Conservation (phyloP, 2,113 vertebrate genomes). For the Chaetorhynchus papuensis region DNA sequence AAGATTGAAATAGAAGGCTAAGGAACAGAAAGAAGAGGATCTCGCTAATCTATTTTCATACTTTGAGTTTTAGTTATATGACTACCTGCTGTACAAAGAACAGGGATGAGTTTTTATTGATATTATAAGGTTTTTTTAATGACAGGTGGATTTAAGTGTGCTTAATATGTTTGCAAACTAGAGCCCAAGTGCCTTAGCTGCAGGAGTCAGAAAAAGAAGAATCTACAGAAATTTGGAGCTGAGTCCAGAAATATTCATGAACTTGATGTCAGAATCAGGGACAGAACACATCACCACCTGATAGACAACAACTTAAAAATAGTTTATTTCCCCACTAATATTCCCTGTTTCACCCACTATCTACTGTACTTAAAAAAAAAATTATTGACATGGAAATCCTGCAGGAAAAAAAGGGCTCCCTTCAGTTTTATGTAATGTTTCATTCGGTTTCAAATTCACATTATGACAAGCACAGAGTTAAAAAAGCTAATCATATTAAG, state of each 20-base stretch:
- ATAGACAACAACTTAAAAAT: background rate
- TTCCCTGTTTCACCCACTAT: background rate
- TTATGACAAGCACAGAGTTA: background rate
- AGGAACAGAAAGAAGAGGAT: background rate
- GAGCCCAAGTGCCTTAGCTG: background rate
- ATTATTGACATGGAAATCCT: background rate
- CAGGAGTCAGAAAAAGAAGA: background rate
- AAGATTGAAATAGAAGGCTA: background rate
- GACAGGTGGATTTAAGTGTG: background rate
- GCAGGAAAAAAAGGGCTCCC: background rate
- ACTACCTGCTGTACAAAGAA: background rate
- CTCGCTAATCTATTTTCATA: background rate
- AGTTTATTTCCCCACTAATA: background rate
- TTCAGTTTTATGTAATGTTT: background rate
- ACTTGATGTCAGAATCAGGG: background rate
- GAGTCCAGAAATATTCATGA: background rate
- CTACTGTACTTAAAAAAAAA: background rate
- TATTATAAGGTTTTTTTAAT: background rate
- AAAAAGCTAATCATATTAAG: background rate
- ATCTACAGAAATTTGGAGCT: background rate
- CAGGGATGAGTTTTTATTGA: background rate
- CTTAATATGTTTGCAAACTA: background rate
- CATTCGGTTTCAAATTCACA: background rate
- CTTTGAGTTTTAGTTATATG: background rate
- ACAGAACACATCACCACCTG: background rate